These are phyloP conservation scores for Gymnocypris eckloni DNA, from an alignment of 2,797 vertebrate species.

Conservation along the genomic window DNA sequence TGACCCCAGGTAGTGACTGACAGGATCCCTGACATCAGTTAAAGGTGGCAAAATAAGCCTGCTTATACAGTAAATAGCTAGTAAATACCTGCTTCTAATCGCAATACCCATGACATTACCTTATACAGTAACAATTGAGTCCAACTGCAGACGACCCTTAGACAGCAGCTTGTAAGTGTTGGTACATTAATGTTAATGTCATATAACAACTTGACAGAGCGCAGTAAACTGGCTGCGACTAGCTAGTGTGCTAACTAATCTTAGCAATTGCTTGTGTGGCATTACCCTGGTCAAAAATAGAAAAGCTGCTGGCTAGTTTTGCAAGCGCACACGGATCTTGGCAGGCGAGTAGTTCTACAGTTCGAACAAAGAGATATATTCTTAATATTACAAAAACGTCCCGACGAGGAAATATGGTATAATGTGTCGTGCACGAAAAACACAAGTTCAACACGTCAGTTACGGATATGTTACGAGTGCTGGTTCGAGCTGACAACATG, in stretches of 20 bases:
- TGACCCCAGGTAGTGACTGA: slow-evolving; percentile 4
- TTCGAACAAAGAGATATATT: background rate
- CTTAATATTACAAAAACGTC: background rate
- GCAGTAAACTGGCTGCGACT: slow-evolving; percentile 9
- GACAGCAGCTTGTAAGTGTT: background rate
- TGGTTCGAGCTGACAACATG: slow-evolving; percentile 23
- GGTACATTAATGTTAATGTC: background rate
- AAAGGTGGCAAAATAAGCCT: slow-evolving; percentile 10
- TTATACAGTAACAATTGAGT: slow-evolving; percentile 6
- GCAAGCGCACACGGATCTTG: background rate
- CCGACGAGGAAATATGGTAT: background rate
- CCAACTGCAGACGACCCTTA: background rate
- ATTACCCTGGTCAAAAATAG: slow-evolving; percentile 34
- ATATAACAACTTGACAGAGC: slow-evolving; percentile 11
- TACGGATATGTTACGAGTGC: background rate
- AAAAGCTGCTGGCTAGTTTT: background rate
- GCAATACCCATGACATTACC: slow-evolving; percentile 2
- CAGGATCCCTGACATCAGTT: slow-evolving; percentile 22
- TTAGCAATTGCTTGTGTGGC: slow-evolving; percentile 22
- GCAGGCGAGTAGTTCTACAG: background rate
- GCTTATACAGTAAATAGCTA: background rate
- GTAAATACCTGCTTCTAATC: background rate
- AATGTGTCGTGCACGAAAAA: background rate
- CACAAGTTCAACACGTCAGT: background rate
- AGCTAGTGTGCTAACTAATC: slow-evolving; percentile 44